Percentiles rank a stretch among this genome's conserved stretches.
Evolutionary conservation across 1,140 invertebrate genomes (phyloP).

Genomic region (Frieseomelitta varia): DNA sequence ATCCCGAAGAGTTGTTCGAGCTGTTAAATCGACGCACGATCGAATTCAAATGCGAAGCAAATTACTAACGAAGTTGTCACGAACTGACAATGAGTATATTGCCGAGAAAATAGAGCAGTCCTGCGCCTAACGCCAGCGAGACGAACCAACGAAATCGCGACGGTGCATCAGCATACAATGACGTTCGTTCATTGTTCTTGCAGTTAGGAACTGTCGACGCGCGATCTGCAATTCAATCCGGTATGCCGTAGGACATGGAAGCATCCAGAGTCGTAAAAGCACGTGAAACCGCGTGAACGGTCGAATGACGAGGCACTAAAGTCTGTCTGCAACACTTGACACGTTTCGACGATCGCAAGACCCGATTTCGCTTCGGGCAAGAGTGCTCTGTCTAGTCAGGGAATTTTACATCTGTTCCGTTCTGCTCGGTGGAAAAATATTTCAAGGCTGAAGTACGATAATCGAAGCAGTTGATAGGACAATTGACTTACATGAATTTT

Average conservation of each 20-base stretch:
- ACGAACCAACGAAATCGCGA: constrained; percentile 62
- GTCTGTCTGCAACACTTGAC: not conserved
- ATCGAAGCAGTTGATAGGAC: not conserved
- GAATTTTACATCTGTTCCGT: not conserved
- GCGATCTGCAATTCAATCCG: constrained; percentile 69
- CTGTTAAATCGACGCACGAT: not conserved
- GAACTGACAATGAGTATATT: not conserved
- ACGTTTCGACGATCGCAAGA: too few relatives aligned
- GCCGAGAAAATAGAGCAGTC: not conserved
- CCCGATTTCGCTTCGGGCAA: not conserved
- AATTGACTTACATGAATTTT: not conserved
- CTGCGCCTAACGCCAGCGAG: constrained; percentile 41
- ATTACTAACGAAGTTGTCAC: not conserved
- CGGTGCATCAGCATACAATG: constrained; percentile 67
- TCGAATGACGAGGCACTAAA: constrained; percentile 14
- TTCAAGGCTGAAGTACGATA: not conserved
- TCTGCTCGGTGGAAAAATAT: not conserved
- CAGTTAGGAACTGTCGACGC: constrained; percentile 63
- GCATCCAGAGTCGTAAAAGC: constrained; percentile 51
- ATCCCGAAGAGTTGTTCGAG: not conserved
- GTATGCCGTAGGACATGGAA: constrained; percentile 50
- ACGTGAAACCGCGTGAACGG: constrained; percentile 38
- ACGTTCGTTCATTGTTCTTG: constrained; percentile 66
- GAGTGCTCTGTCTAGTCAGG: too few relatives aligned
- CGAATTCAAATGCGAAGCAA: not conserved